A percentile compares a stretch with the other conserved stretches of the same genome.
These are phyloP conservation scores for Microlaimidae sp. DNA, from an alignment of 2,888 invertebrate species.

Conservation along the genomic window DNA sequence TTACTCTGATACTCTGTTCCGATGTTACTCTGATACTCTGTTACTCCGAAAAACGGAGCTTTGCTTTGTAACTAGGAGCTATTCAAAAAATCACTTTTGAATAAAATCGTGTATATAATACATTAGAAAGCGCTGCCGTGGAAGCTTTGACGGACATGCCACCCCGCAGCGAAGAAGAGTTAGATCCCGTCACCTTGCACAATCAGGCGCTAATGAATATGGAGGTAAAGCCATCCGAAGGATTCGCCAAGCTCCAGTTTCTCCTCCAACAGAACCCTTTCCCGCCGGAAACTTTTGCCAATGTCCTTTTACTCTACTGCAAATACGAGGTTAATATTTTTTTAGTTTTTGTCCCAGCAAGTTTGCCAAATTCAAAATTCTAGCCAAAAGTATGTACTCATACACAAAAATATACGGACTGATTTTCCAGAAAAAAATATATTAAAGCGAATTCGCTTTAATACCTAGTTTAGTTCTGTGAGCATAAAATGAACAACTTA, in stretches of 20 bases:
- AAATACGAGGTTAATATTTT: slow-evolving; percentile 55
- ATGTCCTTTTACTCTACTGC: slow-evolving; percentile 78
- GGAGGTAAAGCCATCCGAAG: slow-evolving; percentile 65
- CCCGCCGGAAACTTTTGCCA: slow-evolving; percentile 91
- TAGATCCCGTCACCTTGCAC: slow-evolving; percentile 90
- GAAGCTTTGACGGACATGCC: slow-evolving; percentile 46
- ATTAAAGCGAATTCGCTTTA: too few relatives aligned
- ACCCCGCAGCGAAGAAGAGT: slow-evolving; percentile 71
- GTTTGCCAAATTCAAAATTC: too few relatives aligned
- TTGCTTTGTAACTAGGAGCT: too few relatives aligned
- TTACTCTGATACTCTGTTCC: too few relatives aligned
- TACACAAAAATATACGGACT: neutral
- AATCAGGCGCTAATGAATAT: slow-evolving; percentile 85
- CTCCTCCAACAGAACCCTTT: slow-evolving; percentile 85
- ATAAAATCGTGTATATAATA: too few relatives aligned
- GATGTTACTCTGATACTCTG: too few relatives aligned
- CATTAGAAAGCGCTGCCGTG: slow-evolving; percentile 26
- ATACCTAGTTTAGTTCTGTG: too few relatives aligned
- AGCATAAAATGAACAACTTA: too few relatives aligned
- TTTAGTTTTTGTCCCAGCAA: too few relatives aligned
- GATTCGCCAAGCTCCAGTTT: slow-evolving; percentile 84
- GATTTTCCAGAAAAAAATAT: too few relatives aligned
- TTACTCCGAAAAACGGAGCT: too few relatives aligned
- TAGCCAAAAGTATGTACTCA: neutral
- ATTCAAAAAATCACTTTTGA: too few relatives aligned